Evolutionary conservation across 2,113 vertebrate genomes (phyloP), one percentile per base, ranked within the genome.

Genomic region (Gymnocephalus cernua): DNA sequence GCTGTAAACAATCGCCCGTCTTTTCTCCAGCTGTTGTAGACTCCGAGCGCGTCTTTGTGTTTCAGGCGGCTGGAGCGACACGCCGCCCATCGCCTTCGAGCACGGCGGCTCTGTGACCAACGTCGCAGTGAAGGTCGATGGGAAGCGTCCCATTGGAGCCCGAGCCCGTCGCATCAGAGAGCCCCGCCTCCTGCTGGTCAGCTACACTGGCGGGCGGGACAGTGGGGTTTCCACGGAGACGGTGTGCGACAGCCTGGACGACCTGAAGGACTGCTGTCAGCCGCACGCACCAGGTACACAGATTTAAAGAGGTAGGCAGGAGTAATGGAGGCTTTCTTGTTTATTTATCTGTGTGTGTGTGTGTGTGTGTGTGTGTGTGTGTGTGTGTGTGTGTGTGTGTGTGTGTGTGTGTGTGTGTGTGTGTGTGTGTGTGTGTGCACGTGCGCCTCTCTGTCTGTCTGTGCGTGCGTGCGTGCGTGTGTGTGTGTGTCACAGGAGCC

Each of bases 41-140:
- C 29, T 29, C 29, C 3, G 29, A 4, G 4, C 3, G 10, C 6
- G 0, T 27, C 23, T 41, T 3, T 61, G 19, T 66, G 64, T 71
- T 80, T 13, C 69, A 99, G 98, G 98, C 0, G 97, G 98, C 58
- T 99, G 98, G 98, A 98, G 97, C 0, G 98, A 99, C 92, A 99
- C 98, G 0, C 98, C 98, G 0, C 98, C 98, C 4, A 96, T 99
- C 50, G 96, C 97, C 1, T 99, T 99, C 0, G 98, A 99, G 90
- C 96, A 96, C 0, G 98, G 98, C 0, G 98, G 98, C 14, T 96
- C 96, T 0, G 98, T 99, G 86, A 95, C 98, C 75, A 96, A 97
- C 0, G 47, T 97, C 3, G 97, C 98, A 0, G 94, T 99, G 74
- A 95, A 90, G 80, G 95, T 99, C n/a, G 97, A 98, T 0, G 97